Evolutionary conservation across 2,113 vertebrate species (phyloP), one percentile per base, ranked within the genome.

Genomic region (Amblyornis subalaris): DNA sequence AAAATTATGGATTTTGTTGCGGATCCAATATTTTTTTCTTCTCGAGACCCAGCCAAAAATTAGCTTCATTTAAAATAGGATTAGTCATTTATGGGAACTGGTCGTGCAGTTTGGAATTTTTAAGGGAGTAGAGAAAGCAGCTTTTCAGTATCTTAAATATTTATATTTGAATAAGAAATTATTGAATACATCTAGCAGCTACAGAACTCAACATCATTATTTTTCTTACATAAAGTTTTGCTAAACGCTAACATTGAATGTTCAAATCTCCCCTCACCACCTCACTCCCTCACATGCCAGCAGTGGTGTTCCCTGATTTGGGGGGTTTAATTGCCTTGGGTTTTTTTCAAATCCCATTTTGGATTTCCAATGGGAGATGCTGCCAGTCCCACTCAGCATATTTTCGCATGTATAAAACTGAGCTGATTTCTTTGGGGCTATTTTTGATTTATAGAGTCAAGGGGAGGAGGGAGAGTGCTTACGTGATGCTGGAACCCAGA

Each of bases 51-150:
- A 93, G 93, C 93, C 90, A 96, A 96, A 95, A 96, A 96, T 95
- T 96, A 96, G 84, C 73, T 95, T 92, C 33, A 89, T 94, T 96
- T 96, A 93, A 93, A 95, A 78, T 81, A 95, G 85, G 70, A 94
- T 97, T 96, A 97, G 94, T 96, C 93, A 94, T 96, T 97, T 96
- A 71, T 87, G 94, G 94, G 97, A 96, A 82, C 54, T 70, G 57
- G 71, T 95, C 80, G 45, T 94, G 78, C 64, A 70, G 61, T 69
- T 94, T 73, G 86, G 83, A 93, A 61, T 73, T 95, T 94, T 97
- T 76, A 94, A 96, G 87, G 85, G 85, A 91, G 75, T 44, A 48
- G 74, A 78, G 54, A 88, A 84, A 96, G 81, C 44, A 89, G 62
- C 69, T 93, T 94, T 93, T 94, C 47, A 80, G 47, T 70, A 66